A percentile compares a stretch with the other conserved stretches of the same genome.
phyloP scores from a whole-genome alignment of 1,140 invertebrate genomes.

The Plodia interpunctella region DNA sequence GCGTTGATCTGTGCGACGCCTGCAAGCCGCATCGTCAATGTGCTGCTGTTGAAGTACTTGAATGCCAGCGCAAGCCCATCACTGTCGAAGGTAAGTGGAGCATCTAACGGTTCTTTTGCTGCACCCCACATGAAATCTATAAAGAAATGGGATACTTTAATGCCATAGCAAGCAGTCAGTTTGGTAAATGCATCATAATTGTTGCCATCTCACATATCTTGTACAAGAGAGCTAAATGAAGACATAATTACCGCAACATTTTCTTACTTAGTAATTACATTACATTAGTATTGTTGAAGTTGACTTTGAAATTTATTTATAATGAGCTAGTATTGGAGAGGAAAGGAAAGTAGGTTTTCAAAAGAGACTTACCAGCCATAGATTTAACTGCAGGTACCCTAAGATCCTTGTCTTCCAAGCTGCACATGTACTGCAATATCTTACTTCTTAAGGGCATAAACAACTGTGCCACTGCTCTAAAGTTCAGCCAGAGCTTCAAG shows the following conservation, averaged over 20 bases:
- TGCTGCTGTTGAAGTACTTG: constrained; percentile 96
- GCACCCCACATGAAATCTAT: constrained; percentile 95
- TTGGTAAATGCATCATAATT: too few relatives aligned
- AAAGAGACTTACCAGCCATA: constrained; percentile 85
- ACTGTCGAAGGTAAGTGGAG: constrained; percentile 90
- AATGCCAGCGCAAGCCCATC: constrained; percentile 94
- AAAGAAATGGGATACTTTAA: too few relatives aligned
- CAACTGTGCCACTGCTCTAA: constrained; percentile 90
- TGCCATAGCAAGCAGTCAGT: too few relatives aligned
- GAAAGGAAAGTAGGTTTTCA: not conserved
- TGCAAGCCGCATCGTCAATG: constrained; percentile 93
- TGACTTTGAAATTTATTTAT: not conserved
- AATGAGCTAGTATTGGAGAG: not conserved
- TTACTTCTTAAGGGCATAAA: constrained; percentile 91
- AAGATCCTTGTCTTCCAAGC: constrained; percentile 93
- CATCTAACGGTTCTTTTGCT: constrained; percentile 93
- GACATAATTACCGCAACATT: too few relatives aligned
- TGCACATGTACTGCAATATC: constrained; percentile 95
- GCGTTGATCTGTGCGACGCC: constrained; percentile 96
- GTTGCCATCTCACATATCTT: too few relatives aligned
- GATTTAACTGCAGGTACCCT: constrained; percentile 90
- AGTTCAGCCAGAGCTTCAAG: constrained; percentile 96
- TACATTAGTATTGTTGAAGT: too few relatives aligned
- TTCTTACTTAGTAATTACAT: too few relatives aligned
- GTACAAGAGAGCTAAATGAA: too few relatives aligned